Percentiles rank a stretch among this genome's conserved stretches.
These are phyloP conservation scores for Fragum whitleyi DNA, from an alignment of 2,888 invertebrate genomes.

Conservation along the genomic window DNA sequence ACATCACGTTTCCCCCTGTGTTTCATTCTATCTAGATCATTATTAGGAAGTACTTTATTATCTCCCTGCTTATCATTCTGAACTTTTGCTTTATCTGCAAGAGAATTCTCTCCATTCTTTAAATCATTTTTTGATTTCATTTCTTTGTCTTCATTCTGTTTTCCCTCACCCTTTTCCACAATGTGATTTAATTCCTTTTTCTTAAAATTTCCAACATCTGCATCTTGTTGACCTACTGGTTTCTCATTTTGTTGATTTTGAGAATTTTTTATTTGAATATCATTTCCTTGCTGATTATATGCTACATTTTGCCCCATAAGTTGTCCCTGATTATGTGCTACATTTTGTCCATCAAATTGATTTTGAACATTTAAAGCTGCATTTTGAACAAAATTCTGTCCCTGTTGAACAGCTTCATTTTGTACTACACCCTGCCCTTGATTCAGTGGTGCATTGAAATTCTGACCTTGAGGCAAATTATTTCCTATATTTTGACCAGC, in stretches of 20 bases:
- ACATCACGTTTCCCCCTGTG: conserved; percentile 46
- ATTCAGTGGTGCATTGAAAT: not conserved
- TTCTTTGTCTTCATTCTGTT: not conserved
- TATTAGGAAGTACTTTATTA: not conserved
- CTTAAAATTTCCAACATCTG: not conserved
- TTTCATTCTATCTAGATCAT: conserved; percentile 34
- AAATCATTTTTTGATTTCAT: not conserved
- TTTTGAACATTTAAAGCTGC: not conserved
- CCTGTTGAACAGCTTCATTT: not conserved
- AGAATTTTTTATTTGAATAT: conserved; percentile 23
- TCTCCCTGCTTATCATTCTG: not conserved
- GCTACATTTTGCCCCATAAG: not conserved
- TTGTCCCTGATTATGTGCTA: conserved; percentile 10
- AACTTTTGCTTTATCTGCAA: not conserved
- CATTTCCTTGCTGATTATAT: not conserved
- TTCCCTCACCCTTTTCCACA: not conserved
- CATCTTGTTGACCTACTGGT: not conserved
- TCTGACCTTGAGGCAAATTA: not conserved
- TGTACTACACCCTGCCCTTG: not conserved
- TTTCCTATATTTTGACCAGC: conserved; percentile 1
- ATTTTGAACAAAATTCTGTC: conserved; percentile 21
- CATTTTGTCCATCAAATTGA: not conserved
- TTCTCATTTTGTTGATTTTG: conserved; percentile 1
- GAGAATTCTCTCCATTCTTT: not conserved
- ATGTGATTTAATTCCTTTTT: not conserved